Percentiles rank a stretch among this genome's conserved stretches.
phyloP scores from a whole-genome alignment of 2,113 vertebrate genomes.

The Acanthochromis polyacanthus region DNA sequence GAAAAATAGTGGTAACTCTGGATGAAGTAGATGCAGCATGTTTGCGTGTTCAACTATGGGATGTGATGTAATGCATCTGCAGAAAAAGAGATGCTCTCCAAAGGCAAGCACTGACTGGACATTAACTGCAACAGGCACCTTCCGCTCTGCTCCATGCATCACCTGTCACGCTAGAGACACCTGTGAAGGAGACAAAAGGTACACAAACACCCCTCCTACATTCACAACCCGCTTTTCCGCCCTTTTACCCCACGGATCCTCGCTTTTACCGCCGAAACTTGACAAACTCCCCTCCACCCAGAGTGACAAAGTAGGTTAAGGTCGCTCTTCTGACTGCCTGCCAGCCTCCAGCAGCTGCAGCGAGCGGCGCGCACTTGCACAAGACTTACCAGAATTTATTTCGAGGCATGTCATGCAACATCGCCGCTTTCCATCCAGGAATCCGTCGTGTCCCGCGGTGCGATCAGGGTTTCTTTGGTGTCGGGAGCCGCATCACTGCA shows the following conservation, averaged over 20 bases:
- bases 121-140: conserved; percentile 70
- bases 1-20: neutral
- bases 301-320: conserved; percentile 82
- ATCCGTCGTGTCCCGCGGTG: conserved; percentile 48
- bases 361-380: conserved; percentile 81
- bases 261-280: conserved; percentile 46
- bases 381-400: conserved; percentile 83
- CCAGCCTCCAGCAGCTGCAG: conserved; percentile 60
- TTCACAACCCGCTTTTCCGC: neutral
- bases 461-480: conserved; percentile 61
- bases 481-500: conserved; percentile 64
- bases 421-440: conserved; percentile 67
- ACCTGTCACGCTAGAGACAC: conserved; percentile 70
- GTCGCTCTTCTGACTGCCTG: conserved; percentile 70
- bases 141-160: conserved; percentile 69
- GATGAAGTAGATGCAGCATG: neutral
- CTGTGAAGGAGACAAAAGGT: conserved; percentile 58
- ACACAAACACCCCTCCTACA: neutral
- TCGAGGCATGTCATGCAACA: conserved; percentile 75
- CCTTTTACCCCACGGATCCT: neutral
- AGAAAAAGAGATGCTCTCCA: too few species aligned
- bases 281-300: conserved; percentile 74
- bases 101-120: conserved; percentile 1
- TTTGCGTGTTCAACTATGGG: conserved; percentile 15
- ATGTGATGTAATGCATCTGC: neutral